A percentile compares a stretch with the other conserved stretches of the same genome.
These are phyloP conservation scores for Microctonus brassicae DNA, from an alignment of 2,888 invertebrate genomes.

Conservation along the genomic window DNA sequence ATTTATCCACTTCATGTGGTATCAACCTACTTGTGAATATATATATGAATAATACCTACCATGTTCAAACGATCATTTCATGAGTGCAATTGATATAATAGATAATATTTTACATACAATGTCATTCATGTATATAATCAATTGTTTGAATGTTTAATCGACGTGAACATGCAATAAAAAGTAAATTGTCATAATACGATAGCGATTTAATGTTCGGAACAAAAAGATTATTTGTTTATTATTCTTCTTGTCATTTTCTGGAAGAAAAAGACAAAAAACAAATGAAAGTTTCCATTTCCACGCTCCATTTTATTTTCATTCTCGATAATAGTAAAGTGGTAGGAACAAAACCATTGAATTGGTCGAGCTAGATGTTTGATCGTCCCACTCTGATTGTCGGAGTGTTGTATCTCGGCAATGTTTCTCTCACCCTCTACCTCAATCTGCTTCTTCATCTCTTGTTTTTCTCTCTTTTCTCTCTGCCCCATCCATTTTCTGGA, in stretches of 20 bases:
- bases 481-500: constrained; percentile 56
- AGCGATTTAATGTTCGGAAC: neutral
- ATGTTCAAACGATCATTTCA: neutral
- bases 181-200: neutral
- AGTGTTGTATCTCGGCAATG: constrained; percentile 48
- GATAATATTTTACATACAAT: no score
- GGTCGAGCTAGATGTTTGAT: constrained; percentile 52
- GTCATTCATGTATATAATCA: no score
- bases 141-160: no score
- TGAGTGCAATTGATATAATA: neutral
- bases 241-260: constrained; percentile 19
- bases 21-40: neutral
- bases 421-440: constrained; percentile 20
- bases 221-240: neutral
- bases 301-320: constrained; percentile 49
- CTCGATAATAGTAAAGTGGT: constrained; percentile 50
- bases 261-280: constrained; percentile 2
- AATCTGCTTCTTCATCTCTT: constrained; percentile 51
- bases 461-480: constrained; percentile 34
- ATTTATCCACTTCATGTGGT: neutral
- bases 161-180: no score
- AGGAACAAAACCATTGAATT: constrained; percentile 33
- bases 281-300: constrained; percentile 46
- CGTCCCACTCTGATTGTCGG: constrained; percentile 55
- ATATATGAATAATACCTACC: neutral